Percentiles rank a stretch among this genome's conserved stretches.
These are phyloP conservation scores for Aricia agestis DNA, from an alignment of 1,140 invertebrate genomes.

Conservation along the genomic window DNA sequence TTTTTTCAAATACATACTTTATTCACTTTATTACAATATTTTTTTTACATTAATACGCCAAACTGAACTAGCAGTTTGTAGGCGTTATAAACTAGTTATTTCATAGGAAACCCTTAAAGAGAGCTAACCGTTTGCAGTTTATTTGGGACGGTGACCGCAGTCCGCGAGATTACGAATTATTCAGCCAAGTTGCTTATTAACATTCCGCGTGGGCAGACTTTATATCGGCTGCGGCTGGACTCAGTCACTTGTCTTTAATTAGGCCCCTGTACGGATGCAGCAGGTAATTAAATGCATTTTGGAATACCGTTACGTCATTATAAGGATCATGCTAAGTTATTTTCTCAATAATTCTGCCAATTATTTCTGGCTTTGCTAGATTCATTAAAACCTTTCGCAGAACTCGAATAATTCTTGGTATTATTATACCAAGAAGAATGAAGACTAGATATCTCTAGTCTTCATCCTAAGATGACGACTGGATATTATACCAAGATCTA, in stretches of 20 bases:
- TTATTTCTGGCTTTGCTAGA: neutral
- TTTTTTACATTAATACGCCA: too few species aligned
- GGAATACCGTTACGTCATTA: too few species aligned
- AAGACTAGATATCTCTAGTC: too few species aligned
- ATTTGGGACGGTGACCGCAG: slow-evolving; percentile 1
- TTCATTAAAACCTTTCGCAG: neutral
- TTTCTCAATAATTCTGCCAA: too few species aligned
- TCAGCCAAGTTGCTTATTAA: slow-evolving; percentile 5
- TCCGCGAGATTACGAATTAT: slow-evolving; percentile 6
- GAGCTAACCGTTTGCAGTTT: neutral
- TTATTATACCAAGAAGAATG: too few species aligned
- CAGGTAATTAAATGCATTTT: neutral
- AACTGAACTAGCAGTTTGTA: too few species aligned
- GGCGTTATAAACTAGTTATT: too few species aligned
- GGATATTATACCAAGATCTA: neutral
- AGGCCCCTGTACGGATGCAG: neutral
- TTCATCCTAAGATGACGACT: too few species aligned
- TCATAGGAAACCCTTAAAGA: too few species aligned
- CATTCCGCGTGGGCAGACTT: slow-evolving; percentile 11
- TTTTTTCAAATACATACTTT: too few species aligned
- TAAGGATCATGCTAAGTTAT: too few species aligned
- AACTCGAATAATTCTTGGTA: neutral
- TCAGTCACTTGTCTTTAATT: neutral
- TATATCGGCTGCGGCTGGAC: neutral
- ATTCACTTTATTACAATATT: too few species aligned